Base-by-base conservation (phyloP, 2,113 vertebrate species). In the Stigmatopora argus region DNA sequence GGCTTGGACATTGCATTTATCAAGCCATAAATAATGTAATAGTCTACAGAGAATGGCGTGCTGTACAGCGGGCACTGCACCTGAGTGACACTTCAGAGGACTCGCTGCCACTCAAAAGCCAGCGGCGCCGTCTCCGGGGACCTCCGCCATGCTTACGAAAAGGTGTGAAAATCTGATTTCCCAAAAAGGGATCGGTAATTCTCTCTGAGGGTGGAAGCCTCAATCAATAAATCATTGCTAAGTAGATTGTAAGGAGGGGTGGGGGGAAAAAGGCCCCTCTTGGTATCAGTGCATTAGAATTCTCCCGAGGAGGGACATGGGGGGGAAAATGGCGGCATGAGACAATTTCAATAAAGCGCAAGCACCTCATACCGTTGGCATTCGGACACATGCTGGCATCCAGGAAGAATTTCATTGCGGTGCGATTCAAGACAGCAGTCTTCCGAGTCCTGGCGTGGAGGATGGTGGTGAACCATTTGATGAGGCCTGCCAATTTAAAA, bases 81-180 rank as follows among this genome's bases (percentile, higher is more conserved):
- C 71, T 66, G 74, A 78, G 79, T 80, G 80, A 83, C 79, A 80
- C 79, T 62, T 5, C 62, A 75, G 82, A 87, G 83, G 80, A 84
- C 83, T 88, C 56, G 62, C 78, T 78, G 81, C 82, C 87, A 86
- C 92, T 95, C 93, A 95, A 96, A 95, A 93, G 93, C 23, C 14
- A 3, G 23, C 4, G 23, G 53, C 53, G 53, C 94, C 93, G 93
- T 92, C 92, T 92, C 93, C 72, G 64, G 94, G 91, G 93, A 93
- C 90, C 41, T 14, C 89, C 72, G 84, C 0, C 93, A 93, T 93
- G 94, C 91, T 91, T 90, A 84, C 89, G 90, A 93, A 95, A 56
- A 96, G 94, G 94, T 96, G 95, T 95, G 93, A 98, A 98, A 98
- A 98, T 96, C 92, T 94, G 94, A 98, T 97, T 98, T 97, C 95